These are phyloP conservation scores for Trichacis sp. DNA, from an alignment of 2,888 invertebrate genomes.

Conservation along the genomic window DNA sequence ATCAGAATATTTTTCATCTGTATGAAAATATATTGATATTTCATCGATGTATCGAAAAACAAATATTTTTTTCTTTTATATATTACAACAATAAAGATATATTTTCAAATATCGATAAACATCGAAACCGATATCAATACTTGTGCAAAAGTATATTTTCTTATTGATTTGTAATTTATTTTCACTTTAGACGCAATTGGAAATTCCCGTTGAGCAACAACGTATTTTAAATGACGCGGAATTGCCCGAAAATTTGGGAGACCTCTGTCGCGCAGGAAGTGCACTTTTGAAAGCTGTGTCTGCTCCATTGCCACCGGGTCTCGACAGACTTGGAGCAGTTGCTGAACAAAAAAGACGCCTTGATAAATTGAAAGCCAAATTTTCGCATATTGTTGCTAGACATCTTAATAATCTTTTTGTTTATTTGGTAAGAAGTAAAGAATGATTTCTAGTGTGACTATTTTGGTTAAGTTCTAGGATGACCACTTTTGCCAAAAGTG, in stretches of 20 bases:
- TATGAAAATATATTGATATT: no score
- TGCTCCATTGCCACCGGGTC: slow-evolving; percentile 59
- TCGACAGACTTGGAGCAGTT: slow-evolving; percentile 77
- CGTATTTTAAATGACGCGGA: slow-evolving; percentile 80
- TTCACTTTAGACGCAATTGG: slow-evolving; percentile 74
- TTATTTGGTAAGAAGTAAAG: slow-evolving; percentile 84
- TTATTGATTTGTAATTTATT: slow-evolving; percentile 21
- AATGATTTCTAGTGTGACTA: no score
- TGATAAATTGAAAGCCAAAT: slow-evolving; percentile 82
- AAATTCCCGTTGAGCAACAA: slow-evolving; percentile 78
- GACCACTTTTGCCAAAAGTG: no score
- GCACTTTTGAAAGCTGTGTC: slow-evolving; percentile 80
- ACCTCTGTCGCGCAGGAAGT: slow-evolving; percentile 79
- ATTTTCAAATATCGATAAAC: no score
- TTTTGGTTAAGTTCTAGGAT: no score
- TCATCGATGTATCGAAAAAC: no score
- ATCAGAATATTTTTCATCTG: no score
- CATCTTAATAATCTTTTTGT: slow-evolving; percentile 96
- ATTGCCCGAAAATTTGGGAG: slow-evolving; percentile 74
- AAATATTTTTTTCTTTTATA: no score
- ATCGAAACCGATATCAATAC: background rate
- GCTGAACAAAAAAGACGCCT: slow-evolving; percentile 85
- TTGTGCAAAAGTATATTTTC: background rate
- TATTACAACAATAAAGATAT: no score
- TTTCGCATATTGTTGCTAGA: slow-evolving; percentile 85